Conservation (phyloP, 2,888 invertebrate genomes). For the Lamellibrachia satsuma region DNA sequence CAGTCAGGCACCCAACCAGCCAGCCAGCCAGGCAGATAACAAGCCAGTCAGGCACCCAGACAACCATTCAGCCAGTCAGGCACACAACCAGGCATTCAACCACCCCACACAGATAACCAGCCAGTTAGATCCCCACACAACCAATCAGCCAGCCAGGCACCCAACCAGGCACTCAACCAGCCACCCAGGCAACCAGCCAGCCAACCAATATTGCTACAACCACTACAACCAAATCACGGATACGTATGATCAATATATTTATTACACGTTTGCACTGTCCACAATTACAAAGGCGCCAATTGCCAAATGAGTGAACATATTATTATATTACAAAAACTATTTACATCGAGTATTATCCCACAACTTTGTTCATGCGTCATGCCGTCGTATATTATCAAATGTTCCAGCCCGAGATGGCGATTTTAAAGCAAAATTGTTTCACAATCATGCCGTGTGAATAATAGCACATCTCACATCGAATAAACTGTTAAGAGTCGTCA, state of each 20-base stretch:
- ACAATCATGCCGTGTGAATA: not conserved
- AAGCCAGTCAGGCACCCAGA: not conserved
- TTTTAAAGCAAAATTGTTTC: not conserved
- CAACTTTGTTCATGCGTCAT: not conserved
- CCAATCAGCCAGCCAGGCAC: not conserved
- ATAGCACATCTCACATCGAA: not conserved
- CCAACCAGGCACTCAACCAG: not conserved
- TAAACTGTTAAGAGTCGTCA: not conserved
- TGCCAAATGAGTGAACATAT: not conserved
- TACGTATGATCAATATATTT: not conserved
- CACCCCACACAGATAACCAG: not conserved
- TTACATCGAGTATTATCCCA: conserved; percentile 5
- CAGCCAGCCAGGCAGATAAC: not conserved
- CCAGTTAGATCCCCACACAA: not conserved
- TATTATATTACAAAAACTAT: conserved; percentile 10
- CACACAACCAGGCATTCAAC: not conserved
- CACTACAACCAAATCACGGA: not conserved
- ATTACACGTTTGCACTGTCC: not conserved
- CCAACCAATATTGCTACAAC: not conserved
- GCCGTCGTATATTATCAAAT: not conserved
- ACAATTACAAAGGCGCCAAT: not conserved
- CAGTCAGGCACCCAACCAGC: not conserved
- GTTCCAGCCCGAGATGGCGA: not conserved
- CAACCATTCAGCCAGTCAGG: not conserved
- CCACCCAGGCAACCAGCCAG: not conserved